Percentiles rank a stretch among this genome's conserved stretches.
Conservation (phyloP, 2,888 invertebrate genomes). For the Phyllotreta cruciferae region DNA sequence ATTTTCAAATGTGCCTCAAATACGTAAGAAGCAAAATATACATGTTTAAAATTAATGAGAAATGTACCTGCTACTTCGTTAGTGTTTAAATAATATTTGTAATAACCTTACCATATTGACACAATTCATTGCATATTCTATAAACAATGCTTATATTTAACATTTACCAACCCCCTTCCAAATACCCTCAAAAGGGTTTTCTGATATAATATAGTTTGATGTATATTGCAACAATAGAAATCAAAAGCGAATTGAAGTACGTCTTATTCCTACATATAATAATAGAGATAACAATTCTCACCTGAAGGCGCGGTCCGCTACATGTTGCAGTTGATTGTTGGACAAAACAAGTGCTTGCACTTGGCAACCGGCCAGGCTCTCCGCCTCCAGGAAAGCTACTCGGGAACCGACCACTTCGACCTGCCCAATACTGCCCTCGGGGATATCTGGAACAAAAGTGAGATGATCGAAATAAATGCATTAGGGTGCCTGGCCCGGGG, state of each 20-base stretch:
- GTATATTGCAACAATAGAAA: not conserved
- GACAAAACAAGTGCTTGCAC: constrained; percentile 83
- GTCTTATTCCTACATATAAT: no score
- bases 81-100: no score
- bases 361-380: constrained; percentile 76
- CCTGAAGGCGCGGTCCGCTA: constrained; percentile 83
- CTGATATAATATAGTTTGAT: not conserved
- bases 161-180: no score
- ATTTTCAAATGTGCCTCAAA: no score
- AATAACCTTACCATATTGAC: no score
- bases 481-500: constrained; percentile 31
- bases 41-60: no score
- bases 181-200: not conserved
- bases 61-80: no score
- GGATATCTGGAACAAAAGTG: constrained; percentile 71
- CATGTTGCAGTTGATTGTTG: constrained; percentile 82
- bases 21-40: no score
- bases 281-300: no score
- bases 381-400: constrained; percentile 80
- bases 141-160: no score
- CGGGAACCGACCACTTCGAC: constrained; percentile 84
- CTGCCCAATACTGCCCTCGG: constrained; percentile 79
- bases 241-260: not conserved
- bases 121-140: no score
- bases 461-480: constrained; percentile 36